These are phyloP conservation scores for Beroe ovata DNA, from an alignment of 37 sponge, comb jelly and placozoan genomes.

Conservation along the genomic window DNA sequence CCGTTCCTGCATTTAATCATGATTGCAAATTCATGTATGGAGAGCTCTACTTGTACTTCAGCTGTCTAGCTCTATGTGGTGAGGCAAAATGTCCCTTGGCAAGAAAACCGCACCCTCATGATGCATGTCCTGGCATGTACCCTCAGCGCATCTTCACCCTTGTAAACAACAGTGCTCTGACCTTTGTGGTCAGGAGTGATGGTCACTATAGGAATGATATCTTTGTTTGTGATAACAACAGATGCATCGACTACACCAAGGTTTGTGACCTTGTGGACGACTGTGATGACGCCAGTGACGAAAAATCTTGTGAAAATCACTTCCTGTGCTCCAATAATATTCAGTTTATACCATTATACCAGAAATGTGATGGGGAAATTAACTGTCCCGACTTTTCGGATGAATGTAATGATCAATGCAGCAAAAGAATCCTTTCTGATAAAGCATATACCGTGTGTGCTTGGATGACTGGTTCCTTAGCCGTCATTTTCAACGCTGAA, in stretches of 20 bases:
- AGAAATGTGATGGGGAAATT: not conserved
- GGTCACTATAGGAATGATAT: not conserved
- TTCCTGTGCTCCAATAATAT: not conserved
- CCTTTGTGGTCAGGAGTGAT: not conserved
- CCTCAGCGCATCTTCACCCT: not conserved
- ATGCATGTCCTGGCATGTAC: constrained; percentile 4
- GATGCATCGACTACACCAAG: not conserved
- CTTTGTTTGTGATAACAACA: not conserved
- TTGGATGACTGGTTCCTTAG: not conserved
- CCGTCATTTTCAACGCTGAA: not conserved
- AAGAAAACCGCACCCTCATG: not conserved
- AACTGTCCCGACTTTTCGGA: constrained; percentile 1
- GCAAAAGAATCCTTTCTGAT: not conserved
- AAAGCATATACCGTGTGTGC: not conserved
- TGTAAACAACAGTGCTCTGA: not conserved
- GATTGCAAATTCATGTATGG: too few relatives aligned
- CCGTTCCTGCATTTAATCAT: too few relatives aligned
- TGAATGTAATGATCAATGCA: not conserved
- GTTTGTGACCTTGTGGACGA: constrained; percentile 36
- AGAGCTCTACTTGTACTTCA: too few relatives aligned
- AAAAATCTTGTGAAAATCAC: not conserved
- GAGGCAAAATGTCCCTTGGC: not conserved
- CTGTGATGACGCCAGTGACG: constrained; percentile 9
- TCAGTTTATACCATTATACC: not conserved
- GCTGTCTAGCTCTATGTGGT: not conserved